Base-by-base conservation (phyloP, 1,140 invertebrate species). In the Zaprionus inermis region DNA sequence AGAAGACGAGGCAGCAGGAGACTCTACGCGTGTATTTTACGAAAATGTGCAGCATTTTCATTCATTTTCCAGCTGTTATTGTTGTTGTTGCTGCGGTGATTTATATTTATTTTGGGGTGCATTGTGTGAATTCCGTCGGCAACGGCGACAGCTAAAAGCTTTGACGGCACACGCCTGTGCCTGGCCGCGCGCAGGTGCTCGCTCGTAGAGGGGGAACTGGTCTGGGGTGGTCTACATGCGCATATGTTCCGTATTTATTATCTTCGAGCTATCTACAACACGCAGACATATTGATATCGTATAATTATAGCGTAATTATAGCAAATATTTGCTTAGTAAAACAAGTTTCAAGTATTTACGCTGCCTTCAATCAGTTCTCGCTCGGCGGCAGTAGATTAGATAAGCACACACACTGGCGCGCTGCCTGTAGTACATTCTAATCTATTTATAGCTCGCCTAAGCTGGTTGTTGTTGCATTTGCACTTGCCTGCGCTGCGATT, bases 151-250 rank as follows among this genome's bases (percentile, higher is more conserved):
- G 66, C 72, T 75, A 71, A 75, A 75, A 75, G 72, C 72, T 71
- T 75, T 75, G 72, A 68, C 72, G 72, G 72, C 72, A 71, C 72
- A 70, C 72, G 67, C 72, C 20, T n/a, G 6, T n/a, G n/a, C n/a
- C n/a, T n/a, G n/a, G n/a, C n/a, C n/a, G n/a, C n/a, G n/a, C n/a
- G 12, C 14, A 56, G 32, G 16, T 44, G 28, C 57, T 63, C 24
- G 58, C 69, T 65, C 54, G 32, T 11, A n/a, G 22, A 56, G 20
- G 38, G n/a, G 61, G 24, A 18, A 38, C 14, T 38, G 36, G n/a
- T 3, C 7, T 44, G 5, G 38, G 38, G n/a, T 41, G 38, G 7
- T 44, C n/a, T 44, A 16, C n/a, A 44, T 44, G 7, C 38, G n/a
- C n/a, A 16, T 6, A 16, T 6, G 6, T 41, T 41, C 5, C 14